phyloP scores from a whole-genome alignment of 2,113 vertebrate species.

The Solenodon paradoxus region DNA sequence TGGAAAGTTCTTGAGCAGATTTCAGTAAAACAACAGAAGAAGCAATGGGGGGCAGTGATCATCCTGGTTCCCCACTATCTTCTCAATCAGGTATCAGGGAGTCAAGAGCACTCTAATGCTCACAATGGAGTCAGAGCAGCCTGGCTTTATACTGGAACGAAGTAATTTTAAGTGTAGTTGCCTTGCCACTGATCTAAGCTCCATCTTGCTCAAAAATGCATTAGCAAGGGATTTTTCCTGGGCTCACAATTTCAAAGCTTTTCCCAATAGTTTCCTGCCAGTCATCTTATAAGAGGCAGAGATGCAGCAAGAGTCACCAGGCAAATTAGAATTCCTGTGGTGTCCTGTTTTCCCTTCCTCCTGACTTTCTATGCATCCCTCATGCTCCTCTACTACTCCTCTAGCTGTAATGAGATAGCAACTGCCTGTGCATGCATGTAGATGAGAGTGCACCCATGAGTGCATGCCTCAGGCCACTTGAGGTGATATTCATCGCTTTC shows the following conservation, averaged over 20 bases:
- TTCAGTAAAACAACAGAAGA: not conserved
- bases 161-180: constrained; percentile 48
- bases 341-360: not conserved
- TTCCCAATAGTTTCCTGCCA: constrained; percentile 28
- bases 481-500: too few relatives aligned
- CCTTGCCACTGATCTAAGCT: constrained; percentile 57
- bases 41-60: not conserved
- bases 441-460: not conserved
- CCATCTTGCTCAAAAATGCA: constrained; percentile 37
- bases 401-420: not conserved
- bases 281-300: not conserved
- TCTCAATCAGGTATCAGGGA: not conserved
- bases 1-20: not conserved
- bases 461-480: not conserved
- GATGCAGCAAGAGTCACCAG: not conserved
- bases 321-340: not conserved
- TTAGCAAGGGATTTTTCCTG: constrained; percentile 23
- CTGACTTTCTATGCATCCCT: not conserved
- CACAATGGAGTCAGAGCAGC: not conserved
- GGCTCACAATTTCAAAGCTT: constrained; percentile 51
- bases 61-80: not conserved
- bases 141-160: constrained; percentile 40
- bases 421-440: too few relatives aligned
- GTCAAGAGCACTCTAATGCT: not conserved
- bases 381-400: not conserved